Conservation (phyloP, 1,140 invertebrate genomes). For the Drosophila jambulina region DNA sequence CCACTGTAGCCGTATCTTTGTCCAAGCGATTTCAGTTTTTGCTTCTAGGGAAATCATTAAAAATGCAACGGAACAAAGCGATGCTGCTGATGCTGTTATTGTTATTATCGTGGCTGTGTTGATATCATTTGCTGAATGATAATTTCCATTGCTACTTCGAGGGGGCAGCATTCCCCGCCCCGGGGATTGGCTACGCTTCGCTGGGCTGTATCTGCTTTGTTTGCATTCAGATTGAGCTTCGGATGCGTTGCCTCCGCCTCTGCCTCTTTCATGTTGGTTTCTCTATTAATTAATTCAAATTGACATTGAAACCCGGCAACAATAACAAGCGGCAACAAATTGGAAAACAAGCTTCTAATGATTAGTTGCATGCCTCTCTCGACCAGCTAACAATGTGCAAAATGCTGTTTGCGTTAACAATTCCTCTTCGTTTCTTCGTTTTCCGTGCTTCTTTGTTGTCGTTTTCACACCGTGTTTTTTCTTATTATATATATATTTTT, state of each 20-base stretch:
- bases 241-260: conserved; percentile 16
- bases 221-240: conserved; percentile 14
- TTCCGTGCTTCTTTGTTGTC: conserved; percentile 39
- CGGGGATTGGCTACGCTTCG: conserved; percentile 66
- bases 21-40: conserved; percentile 31
- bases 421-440: conserved; percentile 56
- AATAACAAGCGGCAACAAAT: conserved; percentile 65
- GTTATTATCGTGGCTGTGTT: conserved; percentile 35
- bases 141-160: conserved; percentile 47
- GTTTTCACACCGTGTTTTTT: conserved; percentile 41
- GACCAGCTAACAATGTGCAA: conserved; percentile 75
- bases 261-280: conserved; percentile 53
- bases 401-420: conserved; percentile 78
- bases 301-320: conserved; percentile 73
- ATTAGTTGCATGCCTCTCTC: conserved; percentile 74
- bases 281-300: conserved; percentile 81
- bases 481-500: too few species aligned
- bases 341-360: conserved; percentile 77
- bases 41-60: conserved; percentile 73
- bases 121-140: conserved; percentile 72
- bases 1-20: conserved; percentile 10
- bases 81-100: conserved; percentile 32
- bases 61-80: conserved; percentile 60
- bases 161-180: conserved; percentile 9
- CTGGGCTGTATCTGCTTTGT: conserved; percentile 47